phyloP scores from a whole-genome alignment of 2,888 invertebrate genomes.

The Drosophila helvetica region DNA sequence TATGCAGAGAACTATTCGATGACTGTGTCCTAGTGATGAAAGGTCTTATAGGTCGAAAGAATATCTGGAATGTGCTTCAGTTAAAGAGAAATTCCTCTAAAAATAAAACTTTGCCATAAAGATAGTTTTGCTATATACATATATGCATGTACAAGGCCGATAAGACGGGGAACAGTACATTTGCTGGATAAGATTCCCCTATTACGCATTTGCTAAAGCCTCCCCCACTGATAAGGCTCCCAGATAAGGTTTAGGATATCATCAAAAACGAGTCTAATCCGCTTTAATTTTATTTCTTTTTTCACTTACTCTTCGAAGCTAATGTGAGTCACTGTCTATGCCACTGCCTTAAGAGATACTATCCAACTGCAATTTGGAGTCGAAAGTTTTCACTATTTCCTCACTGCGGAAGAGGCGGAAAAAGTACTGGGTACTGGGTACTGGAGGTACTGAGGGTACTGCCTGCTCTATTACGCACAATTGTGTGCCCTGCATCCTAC shows the following conservation, averaged over 20 bases:
- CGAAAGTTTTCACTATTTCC: conserved; percentile 25
- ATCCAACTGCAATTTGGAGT: neutral
- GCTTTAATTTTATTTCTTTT: neutral
- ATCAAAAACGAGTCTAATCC: neutral
- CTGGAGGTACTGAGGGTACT: conserved; percentile 1
- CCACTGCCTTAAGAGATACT: conserved; percentile 1
- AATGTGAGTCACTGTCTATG: neutral
- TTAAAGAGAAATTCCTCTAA: neutral
- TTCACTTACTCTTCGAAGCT: neutral
- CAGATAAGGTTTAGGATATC: neutral
- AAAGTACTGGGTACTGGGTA: neutral
- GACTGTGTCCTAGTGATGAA: neutral
- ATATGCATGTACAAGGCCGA: neutral
- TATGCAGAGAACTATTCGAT: too few species aligned
- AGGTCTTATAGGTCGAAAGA: neutral
- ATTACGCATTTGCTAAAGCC: neutral
- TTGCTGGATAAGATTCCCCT: neutral
- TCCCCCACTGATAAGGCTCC: neutral
- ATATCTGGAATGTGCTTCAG: neutral
- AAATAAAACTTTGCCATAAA: neutral
- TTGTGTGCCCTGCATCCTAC: conserved; percentile 34
- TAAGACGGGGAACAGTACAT: neutral
- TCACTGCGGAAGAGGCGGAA: conserved; percentile 32
- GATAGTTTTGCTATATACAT: neutral
- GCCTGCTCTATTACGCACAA: conserved; percentile 39